Base-by-base conservation (phyloP, 2,797 vertebrate species). In the Alosa sapidissima region DNA sequence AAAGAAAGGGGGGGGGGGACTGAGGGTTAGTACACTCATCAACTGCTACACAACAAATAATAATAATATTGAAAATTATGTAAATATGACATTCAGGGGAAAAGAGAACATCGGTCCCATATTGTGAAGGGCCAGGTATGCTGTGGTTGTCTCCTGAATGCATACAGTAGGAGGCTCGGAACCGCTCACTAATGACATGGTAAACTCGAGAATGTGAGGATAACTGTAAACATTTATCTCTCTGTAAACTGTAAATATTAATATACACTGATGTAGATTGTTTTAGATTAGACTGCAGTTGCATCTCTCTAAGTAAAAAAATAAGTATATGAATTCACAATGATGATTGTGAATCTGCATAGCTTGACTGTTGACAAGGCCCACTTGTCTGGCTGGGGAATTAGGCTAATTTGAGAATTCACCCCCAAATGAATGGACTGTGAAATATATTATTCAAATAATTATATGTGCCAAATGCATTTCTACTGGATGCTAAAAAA, bases 361-460 rank as follows among this genome's bases (percentile, higher is more conserved):
- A 21, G 72, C 72, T 78, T 78, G 41, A 78, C 41, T 78, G 72
- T 21, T 78, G 82, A 58, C 84, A 55, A 84, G 83, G 82, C 84
- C 58, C 84, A 86, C 81, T 86, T 82, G 81, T 88, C 85, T 82
- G 85, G 84, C 84, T 88, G 85, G 82, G 85, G 86, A 87, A 85
- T 84, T 84, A 85, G 87, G 85, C 87, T 90, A 88, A 91, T 90
- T 87, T 78, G 86, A 86, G 88, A 87, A 84, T 81, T 81, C 85
- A 87, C 86, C 36, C 72, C 88, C 54, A 84, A 88, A 84, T 86
- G 89, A 90, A 92, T 90, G 91, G 85, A 82, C 85, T 87, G 84
- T 88, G 87, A 90, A 90, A 91, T 90, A 87, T 89, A 88, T 88
- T 89, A 91, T 91, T 90, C 75, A 89, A 83, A 89, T 89, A 89